phyloP scores from a whole-genome alignment of 2,797 vertebrate species.

The Arrhamphus sclerolepis region DNA sequence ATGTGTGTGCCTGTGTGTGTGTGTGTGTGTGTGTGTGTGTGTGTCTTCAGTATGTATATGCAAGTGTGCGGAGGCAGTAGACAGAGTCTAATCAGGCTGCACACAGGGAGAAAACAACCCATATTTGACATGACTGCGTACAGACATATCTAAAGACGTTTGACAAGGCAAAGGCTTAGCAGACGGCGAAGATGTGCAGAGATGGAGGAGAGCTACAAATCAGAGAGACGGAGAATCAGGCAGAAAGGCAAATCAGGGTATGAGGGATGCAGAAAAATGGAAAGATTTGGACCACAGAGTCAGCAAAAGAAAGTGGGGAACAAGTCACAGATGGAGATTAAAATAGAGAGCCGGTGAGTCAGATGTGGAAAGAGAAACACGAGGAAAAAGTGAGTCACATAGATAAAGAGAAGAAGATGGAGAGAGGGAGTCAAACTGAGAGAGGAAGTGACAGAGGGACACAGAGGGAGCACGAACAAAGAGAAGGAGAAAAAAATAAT shows the following conservation, averaged over 20 bases:
- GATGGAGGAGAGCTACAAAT: conserved; percentile 1
- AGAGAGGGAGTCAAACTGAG: conserved; percentile 15
- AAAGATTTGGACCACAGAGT: conserved; percentile 32
- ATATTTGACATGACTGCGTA: conserved; percentile 39
- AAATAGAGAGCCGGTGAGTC: conserved; percentile 66
- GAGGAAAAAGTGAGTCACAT: conserved; percentile 65
- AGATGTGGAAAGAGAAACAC: conserved; percentile 54
- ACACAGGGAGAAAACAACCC: conserved; percentile 34
- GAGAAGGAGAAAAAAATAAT: background rate
- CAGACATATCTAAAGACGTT: conserved; percentile 3
- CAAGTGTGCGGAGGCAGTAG: background rate
- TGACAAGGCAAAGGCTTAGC: conserved; percentile 7
- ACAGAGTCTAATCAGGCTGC: conserved; percentile 36
- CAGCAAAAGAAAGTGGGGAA: conserved; percentile 42
- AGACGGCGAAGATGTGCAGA: conserved; percentile 9
- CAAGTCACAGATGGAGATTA: conserved; percentile 52
- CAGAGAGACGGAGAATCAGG: conserved; percentile 6
- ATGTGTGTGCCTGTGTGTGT: conserved; percentile 12
- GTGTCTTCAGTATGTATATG: conserved; percentile 15
- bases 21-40: conserved; percentile 19
- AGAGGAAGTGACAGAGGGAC: conserved; percentile 23
- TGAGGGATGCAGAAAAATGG: conserved; percentile 22
- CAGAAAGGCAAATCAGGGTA: background rate
- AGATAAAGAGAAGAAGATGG: conserved; percentile 42
- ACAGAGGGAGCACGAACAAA: background rate